Conservation (phyloP, 2,797 vertebrate genomes). For the Dermochelys coriacea region DNA sequence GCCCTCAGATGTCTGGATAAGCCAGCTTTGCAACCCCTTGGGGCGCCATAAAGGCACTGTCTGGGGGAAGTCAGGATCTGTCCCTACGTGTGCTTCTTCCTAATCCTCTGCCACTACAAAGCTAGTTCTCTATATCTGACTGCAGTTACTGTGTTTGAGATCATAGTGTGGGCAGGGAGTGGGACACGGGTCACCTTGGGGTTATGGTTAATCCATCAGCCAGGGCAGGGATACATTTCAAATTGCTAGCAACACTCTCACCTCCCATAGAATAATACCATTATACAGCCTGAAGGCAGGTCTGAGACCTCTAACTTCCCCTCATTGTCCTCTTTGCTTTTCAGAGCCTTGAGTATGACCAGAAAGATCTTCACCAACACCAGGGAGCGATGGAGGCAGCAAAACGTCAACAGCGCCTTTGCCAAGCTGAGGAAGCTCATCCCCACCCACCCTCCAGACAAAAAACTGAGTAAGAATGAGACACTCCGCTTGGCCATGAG, state of each 20-base stretch:
- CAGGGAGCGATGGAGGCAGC: constrained; percentile 96
- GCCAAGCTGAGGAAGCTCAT: constrained; percentile 96
- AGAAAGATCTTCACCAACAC: constrained; percentile 96
- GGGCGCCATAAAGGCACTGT: neutral
- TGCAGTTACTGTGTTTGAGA: neutral
- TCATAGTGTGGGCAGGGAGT: fast-evolving
- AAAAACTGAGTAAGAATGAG: constrained; percentile 99
- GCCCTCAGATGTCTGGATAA: neutral
- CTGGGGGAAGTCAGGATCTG: neutral
- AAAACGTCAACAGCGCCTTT: constrained; percentile 96
- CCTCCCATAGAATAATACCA: neutral
- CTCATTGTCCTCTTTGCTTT: constrained; percentile 15
- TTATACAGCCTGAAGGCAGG: neutral
- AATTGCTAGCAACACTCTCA: neutral
- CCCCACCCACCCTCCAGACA: constrained; percentile 97
- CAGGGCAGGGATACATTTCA: neutral
- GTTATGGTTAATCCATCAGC: neutral
- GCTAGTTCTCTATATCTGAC: fast-evolving
- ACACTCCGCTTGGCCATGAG: constrained; percentile 97
- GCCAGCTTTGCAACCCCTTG: neutral
- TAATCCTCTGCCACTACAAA: neutral
- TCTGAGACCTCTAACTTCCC: neutral
- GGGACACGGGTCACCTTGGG: neutral
- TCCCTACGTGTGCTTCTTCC: neutral
- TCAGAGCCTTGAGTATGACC: constrained; percentile 86